Evolutionary conservation across 2,797 vertebrate genomes (phyloP).

Genomic region (Hafferia zeledoni): DNA sequence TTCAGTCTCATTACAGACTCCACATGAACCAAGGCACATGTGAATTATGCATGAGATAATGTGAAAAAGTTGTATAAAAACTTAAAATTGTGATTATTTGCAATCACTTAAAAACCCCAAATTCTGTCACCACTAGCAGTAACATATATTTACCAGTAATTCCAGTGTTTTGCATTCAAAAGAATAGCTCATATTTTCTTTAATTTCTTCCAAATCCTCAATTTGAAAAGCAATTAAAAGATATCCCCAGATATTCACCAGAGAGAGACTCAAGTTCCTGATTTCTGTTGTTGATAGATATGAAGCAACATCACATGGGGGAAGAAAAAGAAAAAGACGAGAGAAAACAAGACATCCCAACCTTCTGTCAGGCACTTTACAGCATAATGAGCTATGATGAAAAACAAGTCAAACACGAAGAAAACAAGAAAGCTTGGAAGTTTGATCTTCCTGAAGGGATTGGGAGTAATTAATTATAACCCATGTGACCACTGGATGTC

Average conservation of each 20-base stretch:
- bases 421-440: constrained; percentile 28
- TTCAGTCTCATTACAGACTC: neutral
- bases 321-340: neutral
- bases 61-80: neutral
- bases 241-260: constrained; percentile 10
- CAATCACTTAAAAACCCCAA: neutral
- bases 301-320: neutral
- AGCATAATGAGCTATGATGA: constrained; percentile 28
- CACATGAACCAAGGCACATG: neutral
- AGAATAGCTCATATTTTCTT: neutral
- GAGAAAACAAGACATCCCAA: constrained; percentile 33
- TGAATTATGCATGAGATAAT: constrained; percentile 7
- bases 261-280: neutral
- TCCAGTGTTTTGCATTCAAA: neutral
- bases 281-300: constrained; percentile 11
- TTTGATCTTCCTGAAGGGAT: neutral
- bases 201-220: constrained; percentile 5
- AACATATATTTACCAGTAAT: neutral
- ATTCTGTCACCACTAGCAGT: neutral
- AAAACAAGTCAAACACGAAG: constrained; percentile 47
- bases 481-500: constrained; percentile 78
- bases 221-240: constrained; percentile 49
- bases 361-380: constrained; percentile 38
- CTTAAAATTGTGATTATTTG: neutral
- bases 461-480: constrained; percentile 73